Conservation (phyloP, 2,113 vertebrate genomes). For the Psittacula cyanocephala region DNA sequence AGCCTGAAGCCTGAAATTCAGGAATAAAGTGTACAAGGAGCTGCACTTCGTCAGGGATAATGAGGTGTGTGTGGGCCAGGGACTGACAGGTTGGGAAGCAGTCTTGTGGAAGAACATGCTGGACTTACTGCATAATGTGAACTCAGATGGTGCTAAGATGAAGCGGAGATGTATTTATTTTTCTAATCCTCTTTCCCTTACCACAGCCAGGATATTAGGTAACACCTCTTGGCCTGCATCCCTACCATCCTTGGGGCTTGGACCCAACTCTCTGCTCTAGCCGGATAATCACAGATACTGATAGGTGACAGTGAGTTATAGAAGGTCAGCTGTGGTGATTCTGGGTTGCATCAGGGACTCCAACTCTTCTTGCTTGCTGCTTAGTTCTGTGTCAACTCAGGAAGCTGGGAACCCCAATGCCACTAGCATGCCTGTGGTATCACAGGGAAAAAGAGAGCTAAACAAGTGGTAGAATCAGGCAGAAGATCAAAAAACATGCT, state of each 20-base stretch:
- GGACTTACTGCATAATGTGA: neutral
- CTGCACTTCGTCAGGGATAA: neutral
- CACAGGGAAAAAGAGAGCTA: neutral
- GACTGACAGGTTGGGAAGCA: neutral
- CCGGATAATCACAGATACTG: neutral
- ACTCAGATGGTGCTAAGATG: neutral
- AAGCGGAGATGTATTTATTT: neutral
- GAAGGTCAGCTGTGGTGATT: neutral
- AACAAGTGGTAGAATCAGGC: neutral
- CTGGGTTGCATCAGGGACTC: neutral
- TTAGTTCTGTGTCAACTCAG: neutral
- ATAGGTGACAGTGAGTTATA: neutral
- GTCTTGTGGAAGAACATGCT: neutral
- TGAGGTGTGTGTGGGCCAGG: neutral
- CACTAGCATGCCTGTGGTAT: neutral
- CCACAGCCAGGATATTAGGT: neutral
- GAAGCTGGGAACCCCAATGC: accelerated
- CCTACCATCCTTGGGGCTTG: neutral
- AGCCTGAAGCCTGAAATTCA: neutral
- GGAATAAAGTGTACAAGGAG: neutral
- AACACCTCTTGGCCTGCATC: neutral
- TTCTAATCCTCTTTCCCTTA: neutral
- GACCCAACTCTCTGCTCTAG: neutral
- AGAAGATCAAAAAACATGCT: neutral
- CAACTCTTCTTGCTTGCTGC: neutral